Evolutionary conservation across 2,797 vertebrate species (phyloP).

Genomic region (Lophius americanus): DNA sequence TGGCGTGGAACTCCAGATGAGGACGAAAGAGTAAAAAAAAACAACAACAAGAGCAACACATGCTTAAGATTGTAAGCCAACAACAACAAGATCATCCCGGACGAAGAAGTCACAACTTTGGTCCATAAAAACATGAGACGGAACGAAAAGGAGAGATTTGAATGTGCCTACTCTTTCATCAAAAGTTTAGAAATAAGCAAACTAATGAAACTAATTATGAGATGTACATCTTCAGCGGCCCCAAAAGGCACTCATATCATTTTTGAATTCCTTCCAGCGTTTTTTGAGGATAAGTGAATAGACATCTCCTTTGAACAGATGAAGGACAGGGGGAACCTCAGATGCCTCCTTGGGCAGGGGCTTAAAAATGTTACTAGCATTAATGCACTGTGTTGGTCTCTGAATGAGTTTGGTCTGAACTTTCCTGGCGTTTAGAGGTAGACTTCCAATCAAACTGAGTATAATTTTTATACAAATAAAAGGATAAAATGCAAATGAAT

Average conservation of each 20-base stretch:
- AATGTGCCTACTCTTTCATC: too few species aligned
- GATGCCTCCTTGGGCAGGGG: too few species aligned
- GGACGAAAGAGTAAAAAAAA: constrained; percentile 41
- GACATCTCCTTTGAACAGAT: too few species aligned
- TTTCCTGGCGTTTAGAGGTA: background rate
- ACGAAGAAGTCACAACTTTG: constrained; percentile 91
- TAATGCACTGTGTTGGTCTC: background rate
- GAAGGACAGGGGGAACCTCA: too few species aligned
- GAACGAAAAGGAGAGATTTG: constrained; percentile 66
- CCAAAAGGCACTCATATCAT: too few species aligned
- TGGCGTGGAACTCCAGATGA: constrained; percentile 82
- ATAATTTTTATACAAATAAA: too few species aligned
- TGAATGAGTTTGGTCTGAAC: background rate
- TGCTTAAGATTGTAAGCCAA: constrained; percentile 87
- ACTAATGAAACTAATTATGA: too few species aligned
- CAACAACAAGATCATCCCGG: constrained; percentile 79
- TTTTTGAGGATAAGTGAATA: too few species aligned
- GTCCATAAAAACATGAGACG: constrained; percentile 97
- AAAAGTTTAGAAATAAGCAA: too few species aligned
- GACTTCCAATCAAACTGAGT: background rate
- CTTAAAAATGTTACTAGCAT: background rate
- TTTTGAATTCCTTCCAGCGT: too few species aligned
- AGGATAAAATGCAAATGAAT: background rate
- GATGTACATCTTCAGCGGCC: too few species aligned
- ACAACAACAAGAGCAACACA: constrained; percentile 82